Conservation (phyloP, 2,888 invertebrate genomes). For the Zhuqinia jingwanae region DNA sequence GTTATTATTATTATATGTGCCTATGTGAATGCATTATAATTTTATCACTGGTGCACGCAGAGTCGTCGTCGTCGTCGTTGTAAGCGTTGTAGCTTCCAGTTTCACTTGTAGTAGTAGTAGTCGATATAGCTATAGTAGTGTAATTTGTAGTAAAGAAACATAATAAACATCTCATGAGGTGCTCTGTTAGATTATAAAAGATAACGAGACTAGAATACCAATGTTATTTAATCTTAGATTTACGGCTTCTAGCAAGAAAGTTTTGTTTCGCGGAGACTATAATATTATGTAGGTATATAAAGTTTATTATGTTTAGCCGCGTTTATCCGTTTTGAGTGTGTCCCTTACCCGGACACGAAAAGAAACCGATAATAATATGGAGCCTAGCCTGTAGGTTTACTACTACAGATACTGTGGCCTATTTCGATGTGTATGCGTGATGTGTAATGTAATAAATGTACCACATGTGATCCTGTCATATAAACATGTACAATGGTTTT, state of each 20-base stretch:
- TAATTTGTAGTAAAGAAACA: slow-evolving; percentile 52
- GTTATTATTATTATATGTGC: too few species aligned
- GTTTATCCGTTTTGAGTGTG: background rate
- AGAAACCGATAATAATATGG: too few species aligned
- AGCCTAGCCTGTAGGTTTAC: background rate
- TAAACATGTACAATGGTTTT: slow-evolving; percentile 26
- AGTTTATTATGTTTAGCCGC: too few species aligned
- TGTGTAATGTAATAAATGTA: slow-evolving; percentile 17
- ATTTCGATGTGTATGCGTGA: too few species aligned
- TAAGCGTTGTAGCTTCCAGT: too few species aligned
- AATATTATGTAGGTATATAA: too few species aligned
- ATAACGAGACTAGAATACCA: slow-evolving; percentile 61
- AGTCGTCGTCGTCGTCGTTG: too few species aligned
- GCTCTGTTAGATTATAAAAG: slow-evolving; percentile 61
- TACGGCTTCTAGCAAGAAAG: slow-evolving; percentile 15
- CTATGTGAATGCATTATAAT: too few species aligned
- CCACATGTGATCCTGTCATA: background rate
- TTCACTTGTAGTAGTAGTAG: too few species aligned
- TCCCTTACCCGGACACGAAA: background rate
- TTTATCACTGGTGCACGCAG: too few species aligned
- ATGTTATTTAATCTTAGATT: slow-evolving; percentile 63
- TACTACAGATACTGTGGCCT: too few species aligned
- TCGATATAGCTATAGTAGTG: background rate
- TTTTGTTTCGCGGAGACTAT: too few species aligned
- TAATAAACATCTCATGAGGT: slow-evolving; percentile 57